Base-by-base conservation (phyloP, 2,797 vertebrate genomes). In the Tokudaia muenninki region DNA sequence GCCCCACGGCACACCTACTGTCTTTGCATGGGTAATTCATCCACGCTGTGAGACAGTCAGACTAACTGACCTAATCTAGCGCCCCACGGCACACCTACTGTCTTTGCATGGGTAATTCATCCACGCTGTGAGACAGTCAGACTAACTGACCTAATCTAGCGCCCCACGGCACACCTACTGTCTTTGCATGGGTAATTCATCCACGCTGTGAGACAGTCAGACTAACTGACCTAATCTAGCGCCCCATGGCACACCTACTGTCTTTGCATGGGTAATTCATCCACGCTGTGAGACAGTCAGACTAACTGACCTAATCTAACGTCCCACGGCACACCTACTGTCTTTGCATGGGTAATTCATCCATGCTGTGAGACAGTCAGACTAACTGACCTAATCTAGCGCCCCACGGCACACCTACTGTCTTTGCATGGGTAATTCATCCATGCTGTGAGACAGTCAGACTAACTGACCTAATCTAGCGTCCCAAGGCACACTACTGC, bases 401-500 rank as follows among this genome's bases (percentile, higher is more conserved):
- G 57, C 0, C 55, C 78, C 31, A 41, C 0, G 3, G 29, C 44
- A 13, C 8, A 57, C 77, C 47, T 55, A 11, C 5, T 34, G 2
- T 41, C 26, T 47, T 59, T 8, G n/a, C 37, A 65, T 41, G 41
- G n/a, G n/a, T n/a, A 81, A 29, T n/a, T 90, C 70, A 74, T 52
- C n/a, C 57, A 52, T 19, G 12, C 9, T 37, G 21, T 41, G 70
- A 6, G 26, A 74, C 8, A 4, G 24, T 63, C 5, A 0, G 16
- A 44, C 19, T 72, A n/a, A 55, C 47, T 31, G 37, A 31, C 75
- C 70, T 87, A 47, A 52, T 22, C 70, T 87, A 47, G 52, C 19
- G 57, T 0, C 55, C 78, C 31, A 41, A 0, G 3, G 29, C 44
- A 13, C 8, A 57, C 77, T n/a, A n/a, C n/a, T n/a, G n/a, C n/a